Evolutionary conservation across 2,113 vertebrate species (phyloP), one percentile per base, ranked within the genome.

Genomic region (Peromyscus polionotus): DNA sequence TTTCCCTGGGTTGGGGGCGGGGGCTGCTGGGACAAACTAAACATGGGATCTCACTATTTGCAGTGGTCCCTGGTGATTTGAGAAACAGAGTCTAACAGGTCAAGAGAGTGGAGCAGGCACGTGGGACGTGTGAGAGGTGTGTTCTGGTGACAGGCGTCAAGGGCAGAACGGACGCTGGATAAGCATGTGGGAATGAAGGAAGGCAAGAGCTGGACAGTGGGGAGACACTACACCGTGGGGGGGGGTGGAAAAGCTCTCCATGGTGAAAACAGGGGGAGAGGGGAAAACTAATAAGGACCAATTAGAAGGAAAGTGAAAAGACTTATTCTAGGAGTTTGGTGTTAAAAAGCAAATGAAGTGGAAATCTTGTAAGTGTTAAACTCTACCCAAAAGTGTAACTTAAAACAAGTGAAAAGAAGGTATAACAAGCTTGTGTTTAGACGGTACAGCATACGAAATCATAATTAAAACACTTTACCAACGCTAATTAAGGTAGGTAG

Each of bases 291-390:
- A 51, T 57, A 73, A 92, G 16, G 96, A 59, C 88, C 88, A 95
- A 88, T 95, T 95, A 96, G 75, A 96, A 93, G 48, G 45, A 94
- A 94, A 92, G 90, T 39, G 63, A 90, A 96, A 88, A 95, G n/a
- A 87, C 88, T 83, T 97, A 88, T 68, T 90, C 80, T 90, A 98
- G 88, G 79, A 95, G 20, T 80, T 68, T 16, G n/a, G 70, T 97
- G 95, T 95, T 97, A 96, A 96, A 93, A 94, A 98, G 86, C 72
- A 97, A 96, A 95, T 93, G 88, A 97, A 95, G 80, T 95, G 85
- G 95, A 96, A 97, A 92, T 3, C 92, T 92, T 95, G 83, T 54
- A 88, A 88, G 92, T 95, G 95, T 97, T 98, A 96, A 97, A 94
- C 88, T 96, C 86, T 97, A 95, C 24, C 91, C 80, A 92, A 72